phyloP scores from a whole-genome alignment of 1,140 invertebrate species.

The Drosophila kanapiae region DNA sequence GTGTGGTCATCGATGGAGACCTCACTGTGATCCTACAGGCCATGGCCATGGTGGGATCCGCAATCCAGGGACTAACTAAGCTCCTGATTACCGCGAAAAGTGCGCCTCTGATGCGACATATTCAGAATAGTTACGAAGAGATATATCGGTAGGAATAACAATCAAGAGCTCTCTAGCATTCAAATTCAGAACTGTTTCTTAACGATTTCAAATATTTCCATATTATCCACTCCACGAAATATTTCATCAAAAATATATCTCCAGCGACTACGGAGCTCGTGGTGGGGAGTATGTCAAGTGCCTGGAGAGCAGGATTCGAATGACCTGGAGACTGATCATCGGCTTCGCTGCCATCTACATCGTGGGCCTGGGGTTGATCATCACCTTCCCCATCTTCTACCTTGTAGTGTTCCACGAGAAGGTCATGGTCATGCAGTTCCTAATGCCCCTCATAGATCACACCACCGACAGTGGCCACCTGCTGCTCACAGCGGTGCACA shows the following conservation, averaged over 20 bases:
- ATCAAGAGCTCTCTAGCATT: not conserved
- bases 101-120: slow-evolving; percentile 15
- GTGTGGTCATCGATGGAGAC: slow-evolving; percentile 38
- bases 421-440: slow-evolving; percentile 59
- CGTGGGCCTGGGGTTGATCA: not conserved
- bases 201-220: not conserved
- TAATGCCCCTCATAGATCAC: slow-evolving; percentile 52
- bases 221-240: not conserved
- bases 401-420: slow-evolving; percentile 39
- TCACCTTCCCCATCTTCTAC: slow-evolving; percentile 47
- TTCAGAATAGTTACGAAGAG: slow-evolving; percentile 41
- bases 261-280: slow-evolving; percentile 43
- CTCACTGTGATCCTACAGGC: slow-evolving; percentile 61
- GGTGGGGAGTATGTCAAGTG: slow-evolving; percentile 45
- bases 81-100: slow-evolving; percentile 14
- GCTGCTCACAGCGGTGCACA: slow-evolving; percentile 36
- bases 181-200: not conserved
- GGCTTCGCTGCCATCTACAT: slow-evolving; percentile 33
- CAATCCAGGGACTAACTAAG: slow-evolving; percentile 48
- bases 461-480: slow-evolving; percentile 48
- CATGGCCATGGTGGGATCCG: slow-evolving; percentile 40
- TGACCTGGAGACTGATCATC: slow-evolving; percentile 38
- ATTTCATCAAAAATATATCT: not conserved
- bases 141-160: slow-evolving; percentile 37
- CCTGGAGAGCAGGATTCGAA: slow-evolving; percentile 48